A percentile compares a stretch with the other conserved stretches of the same genome.
phyloP scores from a whole-genome alignment of 2,797 vertebrate species.

The Poliocrania exsul region DNA sequence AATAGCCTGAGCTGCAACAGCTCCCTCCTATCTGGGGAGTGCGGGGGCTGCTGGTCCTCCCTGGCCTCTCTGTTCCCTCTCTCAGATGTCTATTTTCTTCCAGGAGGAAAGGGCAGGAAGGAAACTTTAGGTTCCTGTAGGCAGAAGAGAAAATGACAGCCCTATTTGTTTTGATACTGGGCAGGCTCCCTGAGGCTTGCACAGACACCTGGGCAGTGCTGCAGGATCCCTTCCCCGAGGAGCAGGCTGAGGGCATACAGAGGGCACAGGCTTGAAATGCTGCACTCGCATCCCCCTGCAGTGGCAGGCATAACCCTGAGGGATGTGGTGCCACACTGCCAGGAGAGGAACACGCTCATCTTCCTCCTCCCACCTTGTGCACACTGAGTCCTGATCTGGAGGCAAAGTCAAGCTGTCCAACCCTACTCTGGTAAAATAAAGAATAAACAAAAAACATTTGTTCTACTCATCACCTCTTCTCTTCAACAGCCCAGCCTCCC shows the following conservation, averaged over 20 bases:
- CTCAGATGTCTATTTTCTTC: slow-evolving; percentile 74
- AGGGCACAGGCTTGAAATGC: background rate
- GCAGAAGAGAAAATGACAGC: slow-evolving; percentile 77
- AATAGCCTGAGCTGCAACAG: slow-evolving; percentile 65
- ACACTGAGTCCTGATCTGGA: background rate
- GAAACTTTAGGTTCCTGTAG: slow-evolving; percentile 79
- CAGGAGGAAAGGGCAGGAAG: slow-evolving; percentile 74
- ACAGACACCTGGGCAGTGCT: slow-evolving; percentile 40
- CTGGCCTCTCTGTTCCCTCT: slow-evolving; percentile 59
- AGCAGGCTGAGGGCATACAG: background rate
- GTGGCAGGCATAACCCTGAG: background rate
- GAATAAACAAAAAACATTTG: background rate
- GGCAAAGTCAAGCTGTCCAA: background rate
- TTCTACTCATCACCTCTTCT: background rate
- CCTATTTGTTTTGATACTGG: slow-evolving; percentile 62
- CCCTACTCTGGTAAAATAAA: background rate
- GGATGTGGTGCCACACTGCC: background rate
- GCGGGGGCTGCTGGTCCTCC: slow-evolving; percentile 2
- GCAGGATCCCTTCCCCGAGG: background rate
- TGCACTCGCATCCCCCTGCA: background rate
- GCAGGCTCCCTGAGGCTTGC: background rate
- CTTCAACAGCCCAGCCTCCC: background rate
- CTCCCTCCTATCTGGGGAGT: background rate
- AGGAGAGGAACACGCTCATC: background rate
- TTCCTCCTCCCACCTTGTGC: background rate